phyloP scores from a whole-genome alignment of 2,797 vertebrate species.

The Labroides dimidiatus region DNA sequence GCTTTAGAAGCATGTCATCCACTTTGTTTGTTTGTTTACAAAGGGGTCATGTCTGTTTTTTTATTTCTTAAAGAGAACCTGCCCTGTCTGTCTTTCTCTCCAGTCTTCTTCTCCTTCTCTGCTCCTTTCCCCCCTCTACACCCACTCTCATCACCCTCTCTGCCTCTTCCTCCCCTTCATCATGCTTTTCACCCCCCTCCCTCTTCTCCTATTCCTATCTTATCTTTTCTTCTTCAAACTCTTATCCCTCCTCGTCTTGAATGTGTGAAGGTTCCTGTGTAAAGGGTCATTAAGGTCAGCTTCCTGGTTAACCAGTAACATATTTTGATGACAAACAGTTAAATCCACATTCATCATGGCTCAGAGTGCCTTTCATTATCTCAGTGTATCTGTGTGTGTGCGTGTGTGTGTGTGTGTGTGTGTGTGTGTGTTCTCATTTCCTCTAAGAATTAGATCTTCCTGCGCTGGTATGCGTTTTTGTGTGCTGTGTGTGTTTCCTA shows the following conservation, averaged over 20 bases:
- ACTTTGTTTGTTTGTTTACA: too few species aligned
- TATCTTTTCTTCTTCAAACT: constrained; percentile 41
- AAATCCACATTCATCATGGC: not conserved
- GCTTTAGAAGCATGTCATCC: too few species aligned
- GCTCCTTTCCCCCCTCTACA: not conserved
- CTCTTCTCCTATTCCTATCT: constrained; percentile 11
- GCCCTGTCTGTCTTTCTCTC: not conserved
- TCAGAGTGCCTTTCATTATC: constrained; percentile 1
- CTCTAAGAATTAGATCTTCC: not conserved
- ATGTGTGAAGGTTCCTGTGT: constrained; percentile 35
- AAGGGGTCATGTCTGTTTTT: too few species aligned
- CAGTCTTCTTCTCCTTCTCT: not conserved
- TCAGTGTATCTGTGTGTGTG: constrained; percentile 11
- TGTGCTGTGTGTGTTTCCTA: constrained; percentile 11
- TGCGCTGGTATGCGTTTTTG: not conserved
- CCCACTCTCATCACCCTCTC: constrained; percentile 17
- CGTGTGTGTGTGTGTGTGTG: constrained; percentile 18
- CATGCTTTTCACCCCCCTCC: constrained; percentile 32
- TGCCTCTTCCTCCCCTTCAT: constrained; percentile 28
- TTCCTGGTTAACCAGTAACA: constrained; percentile 47
- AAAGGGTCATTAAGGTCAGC: constrained; percentile 35
- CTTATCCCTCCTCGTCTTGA: constrained; percentile 16
- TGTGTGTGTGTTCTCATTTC: constrained; percentile 2
- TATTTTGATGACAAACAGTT: constrained; percentile 10
- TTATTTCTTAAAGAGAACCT: too few species aligned